Percentiles rank a stretch among this genome's conserved stretches.
Conservation (phyloP, 2,888 invertebrate genomes). For the Globia sparganii region DNA sequence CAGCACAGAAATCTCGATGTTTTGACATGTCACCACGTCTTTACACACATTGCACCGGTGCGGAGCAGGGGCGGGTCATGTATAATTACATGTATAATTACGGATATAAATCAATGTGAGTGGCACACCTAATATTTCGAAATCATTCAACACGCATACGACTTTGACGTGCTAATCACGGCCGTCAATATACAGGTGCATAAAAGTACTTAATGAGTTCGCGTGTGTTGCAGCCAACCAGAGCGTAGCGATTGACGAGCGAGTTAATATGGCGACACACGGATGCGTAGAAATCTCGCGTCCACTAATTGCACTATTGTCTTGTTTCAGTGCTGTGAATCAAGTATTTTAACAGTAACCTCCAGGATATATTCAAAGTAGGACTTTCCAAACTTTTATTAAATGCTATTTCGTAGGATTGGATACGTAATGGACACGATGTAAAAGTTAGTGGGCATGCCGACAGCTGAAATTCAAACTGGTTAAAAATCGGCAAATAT, state of each 20-base stretch:
- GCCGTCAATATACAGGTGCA: conserved; percentile 23
- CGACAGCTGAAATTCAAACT: neutral
- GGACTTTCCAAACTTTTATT: conserved; percentile 18
- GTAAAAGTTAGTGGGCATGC: neutral
- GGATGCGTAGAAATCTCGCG: conserved; percentile 31
- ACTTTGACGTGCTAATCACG: conserved; percentile 36
- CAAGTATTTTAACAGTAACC: conserved; percentile 24
- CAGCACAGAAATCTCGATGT: no score
- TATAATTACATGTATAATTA: neutral
- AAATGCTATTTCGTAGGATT: neutral
- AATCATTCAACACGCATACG: conserved; percentile 31
- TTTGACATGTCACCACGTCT: neutral
- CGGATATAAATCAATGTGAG: conserved; percentile 21
- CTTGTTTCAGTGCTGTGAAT: conserved; percentile 36
- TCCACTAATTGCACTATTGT: conserved; percentile 40
- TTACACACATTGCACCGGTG: neutral
- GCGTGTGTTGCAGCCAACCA: conserved; percentile 52
- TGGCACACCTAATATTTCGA: conserved; percentile 15
- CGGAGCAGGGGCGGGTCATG: neutral
- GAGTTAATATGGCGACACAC: conserved; percentile 44
- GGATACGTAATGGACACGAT: neutral
- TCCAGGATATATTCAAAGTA: conserved; percentile 8
- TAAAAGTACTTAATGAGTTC: conserved; percentile 31
- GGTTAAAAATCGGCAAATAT: neutral
- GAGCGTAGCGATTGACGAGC: conserved; percentile 56